Percentiles rank a stretch among this genome's conserved stretches.
These are phyloP conservation scores for Hydropotes inermis DNA, from an alignment of 2,113 vertebrate genomes.

Conservation along the genomic window DNA sequence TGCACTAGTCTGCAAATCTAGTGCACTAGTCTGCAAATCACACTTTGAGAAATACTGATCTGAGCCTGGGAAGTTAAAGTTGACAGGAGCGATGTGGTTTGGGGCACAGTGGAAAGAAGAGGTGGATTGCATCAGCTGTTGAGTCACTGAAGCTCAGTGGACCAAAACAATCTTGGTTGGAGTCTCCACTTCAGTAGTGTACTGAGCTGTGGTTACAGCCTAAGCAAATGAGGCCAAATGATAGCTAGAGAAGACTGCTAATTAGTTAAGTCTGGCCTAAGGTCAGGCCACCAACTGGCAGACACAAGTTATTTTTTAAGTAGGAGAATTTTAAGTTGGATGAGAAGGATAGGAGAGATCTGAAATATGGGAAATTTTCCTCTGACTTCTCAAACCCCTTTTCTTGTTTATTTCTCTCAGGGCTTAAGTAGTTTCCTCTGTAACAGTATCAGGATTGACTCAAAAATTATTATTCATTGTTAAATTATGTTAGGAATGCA, in stretches of 20 bases:
- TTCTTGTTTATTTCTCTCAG: conserved; percentile 37
- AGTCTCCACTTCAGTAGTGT: conserved; percentile 31
- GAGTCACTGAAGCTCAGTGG: conserved; percentile 40
- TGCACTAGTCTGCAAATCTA: not conserved
- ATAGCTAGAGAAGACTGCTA: conserved; percentile 33
- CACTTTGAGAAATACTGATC: not conserved
- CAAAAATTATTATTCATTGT: conserved; percentile 43
- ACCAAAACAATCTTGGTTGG: conserved; percentile 36
- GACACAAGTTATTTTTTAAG: not conserved
- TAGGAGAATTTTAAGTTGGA: not conserved
- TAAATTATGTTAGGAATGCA: conserved; percentile 58
- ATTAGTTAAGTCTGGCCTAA: conserved; percentile 56
- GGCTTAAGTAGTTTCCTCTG: conserved; percentile 28
- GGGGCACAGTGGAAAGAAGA: not conserved
- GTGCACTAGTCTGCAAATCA: not conserved
- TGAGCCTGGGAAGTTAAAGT: not conserved
- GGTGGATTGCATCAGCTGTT: conserved; percentile 25
- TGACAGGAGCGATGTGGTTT: not conserved
- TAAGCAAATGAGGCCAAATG: conserved; percentile 47
- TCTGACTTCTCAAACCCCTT: not conserved
- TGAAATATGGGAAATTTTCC: not conserved
- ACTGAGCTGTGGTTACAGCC: conserved; percentile 36
- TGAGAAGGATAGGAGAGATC: not conserved
- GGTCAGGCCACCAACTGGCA: conserved; percentile 12
- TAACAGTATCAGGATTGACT: conserved; percentile 33